Percentiles rank a stretch among this genome's conserved stretches.
These are phyloP conservation scores for Leptinotarsa haldemani DNA, from an alignment of 2,888 invertebrate species.

Conservation along the genomic window DNA sequence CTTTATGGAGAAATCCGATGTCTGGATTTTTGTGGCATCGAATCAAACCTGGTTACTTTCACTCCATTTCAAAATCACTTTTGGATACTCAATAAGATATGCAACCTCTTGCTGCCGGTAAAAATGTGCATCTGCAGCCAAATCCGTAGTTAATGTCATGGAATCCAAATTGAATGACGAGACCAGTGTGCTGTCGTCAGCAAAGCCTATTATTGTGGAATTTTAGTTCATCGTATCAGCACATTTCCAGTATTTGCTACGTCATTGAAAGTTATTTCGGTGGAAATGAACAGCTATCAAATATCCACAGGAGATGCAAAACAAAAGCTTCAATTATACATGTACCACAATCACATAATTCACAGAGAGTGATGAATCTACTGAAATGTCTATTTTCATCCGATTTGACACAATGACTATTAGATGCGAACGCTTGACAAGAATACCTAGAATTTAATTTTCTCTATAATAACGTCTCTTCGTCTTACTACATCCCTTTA, in stretches of 20 bases:
- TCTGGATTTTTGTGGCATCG: too few relatives aligned
- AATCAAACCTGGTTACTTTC: too few relatives aligned
- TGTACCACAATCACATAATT: neutral
- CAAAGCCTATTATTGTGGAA: too few relatives aligned
- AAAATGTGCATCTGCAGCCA: too few relatives aligned
- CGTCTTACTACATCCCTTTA: neutral
- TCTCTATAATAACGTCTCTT: constrained; percentile 6
- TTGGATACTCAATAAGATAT: too few relatives aligned
- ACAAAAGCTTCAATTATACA: neutral
- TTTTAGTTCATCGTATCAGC: neutral
- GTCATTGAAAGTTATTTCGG: neutral
- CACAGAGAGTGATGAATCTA: neutral
- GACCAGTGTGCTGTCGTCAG: too few relatives aligned
- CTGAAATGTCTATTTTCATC: constrained; percentile 4
- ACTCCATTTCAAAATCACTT: too few relatives aligned
- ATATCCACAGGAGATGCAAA: neutral
- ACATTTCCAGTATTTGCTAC: neutral
- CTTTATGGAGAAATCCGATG: too few relatives aligned
- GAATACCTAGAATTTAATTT: constrained; percentile 18
- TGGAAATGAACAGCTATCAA: neutral
- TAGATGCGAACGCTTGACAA: neutral
- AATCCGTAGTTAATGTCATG: too few relatives aligned
- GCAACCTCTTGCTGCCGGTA: too few relatives aligned
- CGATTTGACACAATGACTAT: constrained; percentile 10
- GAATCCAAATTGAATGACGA: too few relatives aligned